These are phyloP conservation scores for Ooceraea biroi DNA, from an alignment of 1,140 invertebrate species.

Conservation along the genomic window DNA sequence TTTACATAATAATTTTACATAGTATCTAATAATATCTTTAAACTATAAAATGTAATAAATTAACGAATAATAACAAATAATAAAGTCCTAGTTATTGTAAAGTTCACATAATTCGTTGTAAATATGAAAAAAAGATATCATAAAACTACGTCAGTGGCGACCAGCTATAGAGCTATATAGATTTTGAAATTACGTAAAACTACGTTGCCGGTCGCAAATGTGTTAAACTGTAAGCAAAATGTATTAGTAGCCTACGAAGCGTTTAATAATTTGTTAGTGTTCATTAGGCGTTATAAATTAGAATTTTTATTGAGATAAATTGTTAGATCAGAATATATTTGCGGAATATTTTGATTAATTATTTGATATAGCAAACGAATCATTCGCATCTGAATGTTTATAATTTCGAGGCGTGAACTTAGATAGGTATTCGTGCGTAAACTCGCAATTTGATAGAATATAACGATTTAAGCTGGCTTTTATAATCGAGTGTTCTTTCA, in stretches of 20 bases:
- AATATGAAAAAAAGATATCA: no score
- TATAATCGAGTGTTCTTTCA: conserved; percentile 44
- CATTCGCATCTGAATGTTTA: not conserved
- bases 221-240: conserved; percentile 25
- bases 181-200: no score
- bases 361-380: not conserved
- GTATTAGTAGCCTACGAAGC: conserved; percentile 32
- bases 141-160: no score
- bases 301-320: conserved; percentile 21
- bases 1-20: no score
- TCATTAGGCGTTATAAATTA: conserved; percentile 32
- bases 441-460: conserved; percentile 11
- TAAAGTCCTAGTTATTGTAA: no score
- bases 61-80: no score
- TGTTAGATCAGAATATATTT: conserved; percentile 28
- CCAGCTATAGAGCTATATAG: no score
- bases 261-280: conserved; percentile 37
- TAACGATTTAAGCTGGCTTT: not conserved
- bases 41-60: no score
- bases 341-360: not conserved
- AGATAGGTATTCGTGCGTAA: conserved; percentile 11
- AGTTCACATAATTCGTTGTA: no score
- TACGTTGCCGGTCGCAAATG: no score
- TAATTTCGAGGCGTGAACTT: conserved; percentile 50
- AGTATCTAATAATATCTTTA: no score